Evolutionary conservation across 2,888 invertebrate genomes (phyloP).

Genomic region (Diplazon laetatorius): DNA sequence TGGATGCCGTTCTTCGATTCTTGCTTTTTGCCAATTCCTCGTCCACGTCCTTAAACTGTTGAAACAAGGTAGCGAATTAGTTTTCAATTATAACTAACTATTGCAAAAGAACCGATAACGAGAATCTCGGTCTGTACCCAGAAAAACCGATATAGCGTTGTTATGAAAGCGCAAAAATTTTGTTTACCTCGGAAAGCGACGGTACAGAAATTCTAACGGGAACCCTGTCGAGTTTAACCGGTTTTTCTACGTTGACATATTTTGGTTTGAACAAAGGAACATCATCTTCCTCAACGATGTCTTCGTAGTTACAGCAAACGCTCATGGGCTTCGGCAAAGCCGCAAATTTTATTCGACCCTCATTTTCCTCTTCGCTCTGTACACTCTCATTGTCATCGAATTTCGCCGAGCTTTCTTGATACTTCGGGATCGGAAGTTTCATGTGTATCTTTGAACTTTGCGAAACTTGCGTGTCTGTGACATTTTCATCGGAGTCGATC

Average conservation of each 20-base stretch:
- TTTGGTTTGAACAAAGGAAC: conserved; percentile 78
- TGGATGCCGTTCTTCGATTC: conserved; percentile 82
- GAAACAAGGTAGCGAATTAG: conserved; percentile 71
- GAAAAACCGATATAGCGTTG: too few relatives aligned
- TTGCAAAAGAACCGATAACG: not conserved
- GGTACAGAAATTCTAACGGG: conserved; percentile 88
- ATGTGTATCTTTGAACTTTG: conserved; percentile 17
- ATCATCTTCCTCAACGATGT: conserved; percentile 84
- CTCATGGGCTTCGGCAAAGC: conserved; percentile 83
- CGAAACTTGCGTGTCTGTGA: not conserved
- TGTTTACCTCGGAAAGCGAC: conserved; percentile 86
- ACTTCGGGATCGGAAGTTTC: conserved; percentile 48
- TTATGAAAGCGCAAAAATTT: conserved; percentile 2
- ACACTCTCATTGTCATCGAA: not conserved
- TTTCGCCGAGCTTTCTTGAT: not conserved
- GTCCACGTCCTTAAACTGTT: conserved; percentile 86
- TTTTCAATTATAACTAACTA: too few relatives aligned
- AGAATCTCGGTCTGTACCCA: too few relatives aligned
- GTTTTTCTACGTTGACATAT: conserved; percentile 72
- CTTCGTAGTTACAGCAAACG: conserved; percentile 32
- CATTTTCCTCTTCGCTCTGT: not conserved
- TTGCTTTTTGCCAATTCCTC: conserved; percentile 82
- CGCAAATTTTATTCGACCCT: conserved; percentile 70
- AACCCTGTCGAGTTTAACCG: conserved; percentile 78
- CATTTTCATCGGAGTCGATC: conserved; percentile 4